These are phyloP conservation scores for Sitobion miscanthi DNA, from an alignment of 1,140 invertebrate genomes.

Conservation along the genomic window DNA sequence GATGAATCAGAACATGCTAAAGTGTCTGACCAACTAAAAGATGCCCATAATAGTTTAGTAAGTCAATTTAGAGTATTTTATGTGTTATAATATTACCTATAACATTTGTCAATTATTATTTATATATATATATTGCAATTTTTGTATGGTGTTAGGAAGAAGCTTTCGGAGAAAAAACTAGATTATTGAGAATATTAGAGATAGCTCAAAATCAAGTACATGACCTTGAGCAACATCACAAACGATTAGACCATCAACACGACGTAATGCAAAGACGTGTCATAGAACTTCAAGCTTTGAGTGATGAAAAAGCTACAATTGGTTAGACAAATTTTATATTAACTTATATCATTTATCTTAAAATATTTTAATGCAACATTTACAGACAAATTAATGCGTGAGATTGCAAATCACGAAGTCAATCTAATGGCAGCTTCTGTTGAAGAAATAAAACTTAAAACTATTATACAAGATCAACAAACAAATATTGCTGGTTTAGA, in stretches of 20 bases:
- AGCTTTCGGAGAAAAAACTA: conserved; percentile 28
- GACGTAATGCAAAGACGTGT: conserved; percentile 71
- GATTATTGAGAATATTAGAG: conserved; percentile 53
- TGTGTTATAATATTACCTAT: background rate
- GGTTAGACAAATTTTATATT: conserved; percentile 62
- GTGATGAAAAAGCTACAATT: conserved; percentile 71
- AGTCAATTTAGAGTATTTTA: conserved; percentile 46
- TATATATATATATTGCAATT: background rate
- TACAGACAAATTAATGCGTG: conserved; percentile 61
- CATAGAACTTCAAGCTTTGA: conserved; percentile 69
- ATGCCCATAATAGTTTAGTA: conserved; percentile 58
- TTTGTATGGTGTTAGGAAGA: conserved; percentile 36
- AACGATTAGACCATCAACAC: conserved; percentile 58
- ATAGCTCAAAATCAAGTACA: conserved; percentile 59
- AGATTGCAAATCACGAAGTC: conserved; percentile 58
- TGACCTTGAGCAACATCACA: conserved; percentile 58
- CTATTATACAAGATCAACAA: conserved; percentile 60
- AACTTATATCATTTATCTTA: background rate
- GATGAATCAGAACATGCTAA: conserved; percentile 52
- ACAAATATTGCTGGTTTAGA: conserved; percentile 59
- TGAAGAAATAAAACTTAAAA: conserved; percentile 60
- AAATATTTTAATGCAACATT: background rate
- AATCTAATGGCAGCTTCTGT: conserved; percentile 58
- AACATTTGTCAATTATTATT: background rate
- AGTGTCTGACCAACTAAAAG: conserved; percentile 53